These are phyloP conservation scores for Synanthedon tipuliformis DNA, from an alignment of 2,888 invertebrate genomes.

Conservation along the genomic window DNA sequence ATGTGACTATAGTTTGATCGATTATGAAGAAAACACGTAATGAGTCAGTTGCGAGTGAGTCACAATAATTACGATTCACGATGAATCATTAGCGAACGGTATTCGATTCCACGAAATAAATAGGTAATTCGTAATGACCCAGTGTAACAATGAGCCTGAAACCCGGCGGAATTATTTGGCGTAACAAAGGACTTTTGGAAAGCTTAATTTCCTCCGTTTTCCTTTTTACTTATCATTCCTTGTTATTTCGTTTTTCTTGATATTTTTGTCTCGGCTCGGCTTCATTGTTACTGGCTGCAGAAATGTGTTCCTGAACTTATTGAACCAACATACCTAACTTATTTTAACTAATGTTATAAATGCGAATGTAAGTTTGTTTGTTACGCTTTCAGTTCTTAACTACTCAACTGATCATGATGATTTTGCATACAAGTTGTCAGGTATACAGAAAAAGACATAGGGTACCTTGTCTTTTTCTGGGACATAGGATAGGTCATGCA, in stretches of 20 bases:
- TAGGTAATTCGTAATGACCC: background rate
- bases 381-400: no score
- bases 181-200: background rate
- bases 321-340: no score
- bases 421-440: no score
- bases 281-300: no score
- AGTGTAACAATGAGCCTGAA: background rate
- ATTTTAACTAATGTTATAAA: no score
- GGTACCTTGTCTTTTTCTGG: no score
- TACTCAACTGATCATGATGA: no score
- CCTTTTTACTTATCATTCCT: background rate
- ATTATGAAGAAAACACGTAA: conserved; percentile 16
- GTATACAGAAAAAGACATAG: no score
- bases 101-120: background rate
- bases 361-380: no score
- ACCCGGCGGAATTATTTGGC: background rate
- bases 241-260: no score
- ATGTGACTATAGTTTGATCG: background rate
- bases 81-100: background rate
- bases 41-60: background rate
- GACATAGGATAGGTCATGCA: no score
- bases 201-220: background rate
- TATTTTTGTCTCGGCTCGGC: no score
- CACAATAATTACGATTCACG: background rate
- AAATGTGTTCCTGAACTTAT: background rate